A percentile compares a stretch with the other conserved stretches of the same genome.
Conservation (phyloP, 2,888 invertebrate genomes). For the Cephus runcator region DNA sequence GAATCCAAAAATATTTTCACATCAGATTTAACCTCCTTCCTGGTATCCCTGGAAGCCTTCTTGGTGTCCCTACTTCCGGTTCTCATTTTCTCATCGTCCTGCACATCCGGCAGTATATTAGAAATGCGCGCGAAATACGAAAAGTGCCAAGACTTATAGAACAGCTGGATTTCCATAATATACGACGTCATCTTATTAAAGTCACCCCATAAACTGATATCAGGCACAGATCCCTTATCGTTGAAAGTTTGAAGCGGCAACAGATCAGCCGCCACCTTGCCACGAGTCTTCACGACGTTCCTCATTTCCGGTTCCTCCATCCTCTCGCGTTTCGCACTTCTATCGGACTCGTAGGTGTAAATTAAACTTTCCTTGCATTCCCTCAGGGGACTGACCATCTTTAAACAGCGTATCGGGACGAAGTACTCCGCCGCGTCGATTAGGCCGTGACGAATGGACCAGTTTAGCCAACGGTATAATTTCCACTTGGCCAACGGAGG, state of each 20-base stretch:
- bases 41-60: slow-evolving; percentile 1
- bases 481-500: slow-evolving; percentile 63
- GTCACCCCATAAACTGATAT: slow-evolving; percentile 41
- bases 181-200: slow-evolving; percentile 41
- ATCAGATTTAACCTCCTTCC: slow-evolving; percentile 7
- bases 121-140: slow-evolving; percentile 28
- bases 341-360: slow-evolving; percentile 2
- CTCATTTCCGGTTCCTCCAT: background rate
- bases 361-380: slow-evolving; percentile 16
- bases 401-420: slow-evolving; percentile 41
- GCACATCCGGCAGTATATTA: slow-evolving; percentile 8
- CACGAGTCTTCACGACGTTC: background rate
- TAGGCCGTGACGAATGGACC: slow-evolving; percentile 61
- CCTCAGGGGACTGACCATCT: slow-evolving; percentile 37
- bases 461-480: slow-evolving; percentile 64
- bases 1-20: slow-evolving; percentile 2
- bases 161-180: slow-evolving; percentile 36
- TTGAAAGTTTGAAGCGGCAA: background rate
- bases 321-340: background rate
- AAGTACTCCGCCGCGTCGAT: slow-evolving; percentile 42
- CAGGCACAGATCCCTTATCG: background rate
- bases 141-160: slow-evolving; percentile 42
- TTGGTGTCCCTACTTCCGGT: background rate
- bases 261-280: background rate
- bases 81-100: slow-evolving; percentile 5